Percentiles rank a stretch among this genome's conserved stretches.
phyloP scores from a whole-genome alignment of 2,113 vertebrate species.

The Pampusana beccarii region DNA sequence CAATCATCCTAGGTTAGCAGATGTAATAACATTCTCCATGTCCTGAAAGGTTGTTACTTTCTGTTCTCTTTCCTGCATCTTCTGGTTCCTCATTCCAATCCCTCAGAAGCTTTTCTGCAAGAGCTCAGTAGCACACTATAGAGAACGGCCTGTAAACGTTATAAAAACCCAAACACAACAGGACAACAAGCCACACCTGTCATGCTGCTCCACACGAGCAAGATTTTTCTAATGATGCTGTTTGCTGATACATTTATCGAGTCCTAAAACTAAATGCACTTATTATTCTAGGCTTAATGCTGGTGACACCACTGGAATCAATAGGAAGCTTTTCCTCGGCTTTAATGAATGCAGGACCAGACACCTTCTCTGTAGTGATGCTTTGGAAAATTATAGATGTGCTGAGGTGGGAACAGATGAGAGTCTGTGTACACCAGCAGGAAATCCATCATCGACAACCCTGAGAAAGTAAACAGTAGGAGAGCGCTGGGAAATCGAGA shows the following conservation, averaged over 20 bases:
- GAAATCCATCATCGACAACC: conserved; percentile 36
- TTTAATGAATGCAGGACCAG: conserved; percentile 51
- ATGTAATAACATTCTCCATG: not conserved
- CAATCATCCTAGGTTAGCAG: not conserved
- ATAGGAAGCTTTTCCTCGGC: not conserved
- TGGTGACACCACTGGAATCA: not conserved
- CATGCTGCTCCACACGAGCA: not conserved
- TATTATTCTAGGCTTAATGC: conserved; percentile 28
- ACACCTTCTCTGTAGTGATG: not conserved
- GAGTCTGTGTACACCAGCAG: conserved; percentile 6
- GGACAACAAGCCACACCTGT: not conserved
- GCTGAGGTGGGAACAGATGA: conserved; percentile 38
- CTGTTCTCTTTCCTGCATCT: not conserved
- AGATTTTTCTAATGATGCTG: not conserved
- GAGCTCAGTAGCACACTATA: not conserved
- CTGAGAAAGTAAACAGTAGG: conserved; percentile 32
- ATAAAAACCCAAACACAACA: not conserved
- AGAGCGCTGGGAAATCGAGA: conserved; percentile 21
- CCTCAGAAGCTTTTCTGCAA: not conserved
- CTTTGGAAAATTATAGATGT: conserved; percentile 46
- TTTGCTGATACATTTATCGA: conserved; percentile 19
- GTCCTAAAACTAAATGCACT: not conserved
- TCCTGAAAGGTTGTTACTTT: not conserved
- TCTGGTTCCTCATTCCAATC: not conserved
- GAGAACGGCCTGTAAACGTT: not conserved